A percentile compares a stretch with the other conserved stretches of the same genome.
These are phyloP conservation scores for Mallateleia sp. DNA, from an alignment of 2,888 invertebrate genomes.

Conservation along the genomic window DNA sequence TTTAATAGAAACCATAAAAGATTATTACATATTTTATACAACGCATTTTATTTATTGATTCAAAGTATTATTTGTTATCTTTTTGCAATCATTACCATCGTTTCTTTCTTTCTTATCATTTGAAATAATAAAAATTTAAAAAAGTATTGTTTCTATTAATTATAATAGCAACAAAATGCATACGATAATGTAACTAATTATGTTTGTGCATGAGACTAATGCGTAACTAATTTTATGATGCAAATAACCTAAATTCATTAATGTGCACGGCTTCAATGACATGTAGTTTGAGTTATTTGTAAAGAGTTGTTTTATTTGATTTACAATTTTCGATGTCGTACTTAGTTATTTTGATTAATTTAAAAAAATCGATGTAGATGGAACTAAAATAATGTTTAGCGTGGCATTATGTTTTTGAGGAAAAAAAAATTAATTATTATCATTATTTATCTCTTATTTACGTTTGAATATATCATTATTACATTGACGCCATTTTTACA, in stretches of 20 bases:
- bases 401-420: not conserved
- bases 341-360: too few species aligned
- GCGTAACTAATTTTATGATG: constrained; percentile 10
- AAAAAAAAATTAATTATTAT: too few species aligned
- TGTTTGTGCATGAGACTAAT: constrained; percentile 39
- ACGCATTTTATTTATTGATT: not conserved
- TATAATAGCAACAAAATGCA: constrained; percentile 27
- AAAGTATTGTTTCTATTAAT: not conserved
- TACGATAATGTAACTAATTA: constrained; percentile 59
- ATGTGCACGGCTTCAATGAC: constrained; percentile 8
- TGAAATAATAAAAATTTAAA: not conserved
- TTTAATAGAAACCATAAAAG: not conserved
- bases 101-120: constrained; percentile 40
- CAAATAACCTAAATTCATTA: not conserved
- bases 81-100: not conserved
- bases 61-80: not conserved
- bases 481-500: too few species aligned
- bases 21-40: not conserved
- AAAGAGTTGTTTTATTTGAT: not conserved
- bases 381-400: not conserved
- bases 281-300: not conserved
- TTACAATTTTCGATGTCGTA: too few species aligned
- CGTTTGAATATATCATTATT: too few species aligned
- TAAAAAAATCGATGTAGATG: too few species aligned
- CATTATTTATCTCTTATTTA: too few species aligned